Base-by-base conservation (phyloP, 2,888 invertebrate species). In the Polydrusus cervinus region DNA sequence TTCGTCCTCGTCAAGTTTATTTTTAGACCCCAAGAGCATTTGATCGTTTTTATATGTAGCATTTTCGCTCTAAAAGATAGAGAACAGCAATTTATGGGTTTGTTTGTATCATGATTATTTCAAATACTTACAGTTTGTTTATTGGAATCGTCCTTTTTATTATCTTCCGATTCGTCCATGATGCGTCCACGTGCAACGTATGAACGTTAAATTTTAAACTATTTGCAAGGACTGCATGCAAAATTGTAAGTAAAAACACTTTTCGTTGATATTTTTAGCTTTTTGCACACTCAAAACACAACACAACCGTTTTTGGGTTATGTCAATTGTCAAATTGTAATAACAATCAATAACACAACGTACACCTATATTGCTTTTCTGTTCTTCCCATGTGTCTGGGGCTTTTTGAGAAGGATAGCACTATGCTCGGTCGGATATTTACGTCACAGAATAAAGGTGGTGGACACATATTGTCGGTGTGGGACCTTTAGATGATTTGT, bases 251-350 rank as follows among this genome's bases (percentile, higher is more conserved):
- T 16, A 47, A 13, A 0, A 66, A 38, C 34, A 18, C 20, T 53
- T 38, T 25, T 25, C 25, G 25, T 25, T 40, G 13, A 40, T 66
- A 18, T 49, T 65, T 65, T 65, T 65, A 49, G 18, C 7, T 38
- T 53, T 38, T 53, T 18, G 38, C 40, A 18, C 53, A 66, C 66
- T 66, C 51, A 66, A 66, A 66, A 53, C 66, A 66, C 51, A 66
- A 53, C 66, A 66, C 51, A 66, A 34, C 25, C 53, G 53, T 38
- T 66, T 66, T 57, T 57, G 34, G 57, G 57, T 57, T 57, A 57
- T 38, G 57, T 57, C 57, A 57, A 57, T 16, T 38, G 57, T 38
- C 57, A 57, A 30, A 3, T 11, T n/a, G 13, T 0, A 43, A 13
- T 1, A 6, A 9, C 3, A 9, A 10, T 9, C 3, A 34, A 34